Base-by-base conservation (phyloP, 2,113 vertebrate genomes). In the Datnioides undecimradiatus region DNA sequence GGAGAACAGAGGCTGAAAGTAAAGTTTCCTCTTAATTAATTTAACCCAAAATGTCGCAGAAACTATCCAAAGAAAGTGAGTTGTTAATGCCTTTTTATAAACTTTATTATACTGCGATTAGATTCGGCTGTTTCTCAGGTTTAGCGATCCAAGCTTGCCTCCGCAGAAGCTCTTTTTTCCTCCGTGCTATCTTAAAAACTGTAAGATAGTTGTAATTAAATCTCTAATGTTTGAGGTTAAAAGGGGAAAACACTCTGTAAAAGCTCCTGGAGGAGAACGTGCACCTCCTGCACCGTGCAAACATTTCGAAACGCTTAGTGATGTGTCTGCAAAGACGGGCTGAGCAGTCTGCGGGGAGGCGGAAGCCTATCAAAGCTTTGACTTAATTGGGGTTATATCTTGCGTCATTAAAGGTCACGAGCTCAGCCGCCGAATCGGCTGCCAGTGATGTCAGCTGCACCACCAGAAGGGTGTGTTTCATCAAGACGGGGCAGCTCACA, bases 281-380 rank as follows among this genome's bases (percentile, higher is more conserved):
- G 1, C 5, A 2, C 31, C 23, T 29, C 29, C 59, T 36, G n/a
- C n/a, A 23, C 60, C 10, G 9, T 13, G 8, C 8, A 16, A 34
- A 59, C 29, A 67, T 19, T 36, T 34, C 36, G 2, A 63, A 41
- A 33, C 23, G 33, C 41, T 57, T 7, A 5, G 36, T 43, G 38
- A 33, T 49, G 36, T n/a, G 72, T 40, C 59, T 41, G 48, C 25
- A 27, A 10, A 51, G 51, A 54, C 5, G 16, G 31, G 29, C 23
- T 40, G 57, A 57, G 5, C 12, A 16, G 41, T 31, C 27, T 45
- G 58, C n/a, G 27, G 66, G 51, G 52, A 51, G 41, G 6, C 1
- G 2, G 31, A 76, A 80, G 82, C 73, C 51, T 49, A 68, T 79
- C 81, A 84, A 68, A 59, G 72, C 70, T 79, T 80, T 84, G 80